Base-by-base conservation (phyloP, 2,888 invertebrate species). In the Agrilus biguttatus region DNA sequence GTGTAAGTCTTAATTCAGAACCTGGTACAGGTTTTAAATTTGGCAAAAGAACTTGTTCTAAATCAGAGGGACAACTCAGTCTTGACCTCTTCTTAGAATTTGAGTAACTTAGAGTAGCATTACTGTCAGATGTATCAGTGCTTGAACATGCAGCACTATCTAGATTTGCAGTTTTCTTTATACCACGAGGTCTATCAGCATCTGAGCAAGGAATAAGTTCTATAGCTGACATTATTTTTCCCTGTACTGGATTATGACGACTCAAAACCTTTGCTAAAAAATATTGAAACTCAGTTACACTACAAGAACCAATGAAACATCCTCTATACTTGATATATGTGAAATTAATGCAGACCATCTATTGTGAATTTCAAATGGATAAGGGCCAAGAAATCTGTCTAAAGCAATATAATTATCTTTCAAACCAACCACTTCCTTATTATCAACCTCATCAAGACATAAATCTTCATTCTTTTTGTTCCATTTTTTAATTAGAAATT, bases 401-500 rank as follows among this genome's bases (percentile, higher is more conserved):
- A 92, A 61, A 41, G 80, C 76, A 44, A 73, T 68, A 39, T 87
- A 62, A 62, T 88, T 86, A 14, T 71, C 70, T 59, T 75, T 77
- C 17, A 88, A 71, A 34, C 74, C 66, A 45, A 78, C 68, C 7
- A 83, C 62, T 51, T 81, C 80, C 46, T 78, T 75, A 36, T 81
- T 78, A 13, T 74, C 69, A 5, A 83, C 72, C 50, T 71, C 75
- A 59, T 77, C 75, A 5, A 67, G 68, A 49, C 78, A 71, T 13
- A 90, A 70, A 57, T 88, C 85, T 67, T 96, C 95, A 3, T 70
- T 68, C 14, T 72, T 67, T 43, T 71, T 68, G 61, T 95, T 83
- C 93, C 96, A 98, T 62, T 81, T 83, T 57, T 79, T 85, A 0
- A 92, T 84, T 2, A 96, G 59, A 49, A 96, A 75, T 67, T 96